These are phyloP conservation scores for Lasioglossum marginatum DNA, from an alignment of 2,888 invertebrate genomes.

Conservation along the genomic window DNA sequence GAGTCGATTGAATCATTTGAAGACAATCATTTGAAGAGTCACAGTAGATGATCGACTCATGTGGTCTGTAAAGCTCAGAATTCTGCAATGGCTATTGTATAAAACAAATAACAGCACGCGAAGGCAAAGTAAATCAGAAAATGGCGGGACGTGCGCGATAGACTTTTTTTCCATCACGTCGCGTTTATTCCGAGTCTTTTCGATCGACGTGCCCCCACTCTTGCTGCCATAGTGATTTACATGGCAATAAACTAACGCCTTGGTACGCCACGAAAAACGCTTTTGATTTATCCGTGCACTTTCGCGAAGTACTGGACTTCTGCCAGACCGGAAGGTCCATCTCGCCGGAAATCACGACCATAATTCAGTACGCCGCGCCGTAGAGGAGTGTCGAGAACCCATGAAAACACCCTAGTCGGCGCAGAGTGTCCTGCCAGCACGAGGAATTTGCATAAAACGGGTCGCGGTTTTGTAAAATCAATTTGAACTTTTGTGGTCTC, in stretches of 20 bases:
- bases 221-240: constrained; percentile 70
- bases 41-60: neutral
- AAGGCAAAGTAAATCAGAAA: neutral
- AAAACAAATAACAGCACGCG: neutral
- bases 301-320: constrained; percentile 72
- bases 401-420: constrained; percentile 45
- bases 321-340: constrained; percentile 78
- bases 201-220: constrained; percentile 57
- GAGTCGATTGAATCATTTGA: too few relatives aligned
- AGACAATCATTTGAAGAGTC: neutral
- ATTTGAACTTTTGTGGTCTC: constrained; percentile 69
- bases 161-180: neutral
- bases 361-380: constrained; percentile 69
- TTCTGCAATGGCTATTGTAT: neutral
- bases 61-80: neutral
- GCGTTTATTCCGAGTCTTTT: constrained; percentile 34
- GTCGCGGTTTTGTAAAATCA: constrained; percentile 75
- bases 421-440: constrained; percentile 33
- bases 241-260: constrained; percentile 74
- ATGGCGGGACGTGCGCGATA: neutral
- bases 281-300: constrained; percentile 75
- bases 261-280: constrained; percentile 60
- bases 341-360: constrained; percentile 76
- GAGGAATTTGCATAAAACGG: constrained; percentile 74
- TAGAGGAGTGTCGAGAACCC: constrained; percentile 35